phyloP scores from a whole-genome alignment of 1,140 invertebrate species.

The Dufourea novaeangliae region DNA sequence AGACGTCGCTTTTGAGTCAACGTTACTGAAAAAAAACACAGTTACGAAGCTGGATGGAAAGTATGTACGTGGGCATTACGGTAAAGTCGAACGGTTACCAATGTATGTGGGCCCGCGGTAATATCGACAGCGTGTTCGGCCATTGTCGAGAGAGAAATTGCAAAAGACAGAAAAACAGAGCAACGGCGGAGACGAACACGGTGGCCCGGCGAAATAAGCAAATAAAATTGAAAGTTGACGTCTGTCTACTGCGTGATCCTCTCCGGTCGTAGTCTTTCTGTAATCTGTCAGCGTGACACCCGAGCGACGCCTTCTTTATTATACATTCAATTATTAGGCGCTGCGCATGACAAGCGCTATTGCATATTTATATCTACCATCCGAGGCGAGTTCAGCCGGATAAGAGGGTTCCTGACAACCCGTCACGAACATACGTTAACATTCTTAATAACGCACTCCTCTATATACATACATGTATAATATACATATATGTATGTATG shows the following conservation, averaged over 20 bases:
- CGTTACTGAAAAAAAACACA: background rate
- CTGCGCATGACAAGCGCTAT: conserved; percentile 80
- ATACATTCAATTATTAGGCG: conserved; percentile 81
- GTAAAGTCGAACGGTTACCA: background rate
- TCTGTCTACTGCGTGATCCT: conserved; percentile 69
- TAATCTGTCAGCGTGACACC: conserved; percentile 75
- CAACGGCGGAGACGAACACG: conserved; percentile 25
- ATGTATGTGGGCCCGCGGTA: conserved; percentile 12
- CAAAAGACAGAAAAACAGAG: conserved; percentile 53
- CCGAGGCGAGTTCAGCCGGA: conserved; percentile 66
- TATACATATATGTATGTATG: background rate
- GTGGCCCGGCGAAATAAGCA: conserved; percentile 53
- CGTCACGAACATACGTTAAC: conserved; percentile 77
- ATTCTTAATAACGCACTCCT: conserved; percentile 72
- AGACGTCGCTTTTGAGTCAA: background rate
- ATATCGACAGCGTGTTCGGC: conserved; percentile 34
- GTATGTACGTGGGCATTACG: background rate
- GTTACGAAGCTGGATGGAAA: background rate
- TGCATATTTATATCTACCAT: conserved; percentile 80
- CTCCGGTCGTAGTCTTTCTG: conserved; percentile 60
- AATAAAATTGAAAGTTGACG: conserved; percentile 78
- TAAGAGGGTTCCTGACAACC: conserved; percentile 72
- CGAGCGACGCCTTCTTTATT: conserved; percentile 80
- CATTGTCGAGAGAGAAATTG: conserved; percentile 37
- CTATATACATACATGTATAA: conserved; percentile 32